A percentile compares a stretch with the other conserved stretches of the same genome.
These are phyloP conservation scores for Gymnocephalus cernua DNA, from an alignment of 2,113 vertebrate genomes.

Conservation along the genomic window DNA sequence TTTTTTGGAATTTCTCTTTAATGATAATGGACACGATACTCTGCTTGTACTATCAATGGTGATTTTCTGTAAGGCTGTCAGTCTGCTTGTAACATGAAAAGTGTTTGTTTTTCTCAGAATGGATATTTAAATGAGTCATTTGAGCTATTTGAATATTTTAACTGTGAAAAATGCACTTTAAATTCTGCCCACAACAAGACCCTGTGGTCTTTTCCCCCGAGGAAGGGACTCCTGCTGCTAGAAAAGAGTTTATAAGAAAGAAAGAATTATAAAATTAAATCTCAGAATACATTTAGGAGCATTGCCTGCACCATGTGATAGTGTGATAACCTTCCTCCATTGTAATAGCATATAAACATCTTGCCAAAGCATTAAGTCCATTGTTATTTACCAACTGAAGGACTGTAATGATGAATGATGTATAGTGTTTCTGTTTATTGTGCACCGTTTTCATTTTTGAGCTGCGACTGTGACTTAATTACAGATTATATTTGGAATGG, in stretches of 20 bases:
- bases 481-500: background rate
- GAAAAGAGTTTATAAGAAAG: background rate
- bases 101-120: slow-evolving; percentile 37
- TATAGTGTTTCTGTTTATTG: background rate
- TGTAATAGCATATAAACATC: background rate
- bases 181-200: background rate
- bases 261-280: background rate
- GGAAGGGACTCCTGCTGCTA: background rate
- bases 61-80: background rate
- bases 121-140: slow-evolving; percentile 49
- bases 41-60: slow-evolving; percentile 9
- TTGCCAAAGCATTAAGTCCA: background rate
- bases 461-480: background rate
- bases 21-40: slow-evolving; percentile 2
- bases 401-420: background rate
- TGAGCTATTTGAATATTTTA: slow-evolving; percentile 1
- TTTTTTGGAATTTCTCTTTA: slow-evolving; percentile 26
- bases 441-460: background rate
- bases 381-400: background rate
- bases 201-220: background rate
- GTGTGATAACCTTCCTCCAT: background rate
- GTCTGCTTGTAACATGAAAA: slow-evolving; percentile 19
- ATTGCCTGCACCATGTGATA: background rate
- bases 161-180: background rate
- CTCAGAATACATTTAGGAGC: background rate